Percentiles rank a stretch among this genome's conserved stretches.
Conservation (phyloP, 2,888 invertebrate genomes). For the Altica lythri region DNA sequence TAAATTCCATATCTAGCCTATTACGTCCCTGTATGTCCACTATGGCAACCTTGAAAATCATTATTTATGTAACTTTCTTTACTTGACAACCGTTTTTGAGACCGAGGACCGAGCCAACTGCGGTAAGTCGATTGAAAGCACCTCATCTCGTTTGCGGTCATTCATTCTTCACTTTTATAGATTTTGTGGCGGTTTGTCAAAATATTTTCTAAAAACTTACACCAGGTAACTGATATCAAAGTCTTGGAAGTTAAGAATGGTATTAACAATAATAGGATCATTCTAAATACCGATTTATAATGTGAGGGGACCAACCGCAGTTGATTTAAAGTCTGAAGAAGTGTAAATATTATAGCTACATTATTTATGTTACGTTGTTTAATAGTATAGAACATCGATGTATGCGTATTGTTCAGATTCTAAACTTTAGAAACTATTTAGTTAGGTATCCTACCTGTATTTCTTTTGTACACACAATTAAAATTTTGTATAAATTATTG, state of each 20-base stretch:
- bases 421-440: no score
- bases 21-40: background rate
- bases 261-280: conserved; percentile 4
- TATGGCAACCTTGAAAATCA: conserved; percentile 36
- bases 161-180: conserved; percentile 13
- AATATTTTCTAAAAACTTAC: conserved; percentile 21
- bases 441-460: no score
- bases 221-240: conserved; percentile 18
- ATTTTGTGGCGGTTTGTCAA: conserved; percentile 20
- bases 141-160: conserved; percentile 15
- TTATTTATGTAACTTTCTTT: conserved; percentile 32
- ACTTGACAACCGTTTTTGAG: conserved; percentile 16
- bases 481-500: no score
- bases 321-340: conserved; percentile 8
- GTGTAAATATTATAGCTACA: conserved; percentile 8
- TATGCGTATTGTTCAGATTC: no score
- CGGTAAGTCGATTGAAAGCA: conserved; percentile 9
- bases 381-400: no score
- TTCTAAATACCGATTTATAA: background rate
- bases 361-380: no score
- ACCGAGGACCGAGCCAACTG: conserved; percentile 17
- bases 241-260: conserved; percentile 12
- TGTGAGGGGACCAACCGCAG: conserved; percentile 6
- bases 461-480: no score
- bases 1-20: no score